Evolutionary conservation across 2,797 vertebrate genomes (phyloP).

Genomic region (Neosalanx taihuensis): DNA sequence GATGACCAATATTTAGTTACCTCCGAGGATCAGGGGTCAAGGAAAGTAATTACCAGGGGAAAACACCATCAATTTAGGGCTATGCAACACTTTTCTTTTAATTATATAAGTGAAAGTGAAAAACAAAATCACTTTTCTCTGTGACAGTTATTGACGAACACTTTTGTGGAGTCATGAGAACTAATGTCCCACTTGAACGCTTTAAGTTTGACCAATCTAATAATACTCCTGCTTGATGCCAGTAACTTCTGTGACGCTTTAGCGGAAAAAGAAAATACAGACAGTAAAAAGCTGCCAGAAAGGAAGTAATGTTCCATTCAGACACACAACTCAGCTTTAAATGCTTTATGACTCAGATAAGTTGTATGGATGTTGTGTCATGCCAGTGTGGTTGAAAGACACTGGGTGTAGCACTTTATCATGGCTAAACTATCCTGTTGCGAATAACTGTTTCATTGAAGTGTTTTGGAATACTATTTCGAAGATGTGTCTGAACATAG

Average conservation of each 20-base stretch:
- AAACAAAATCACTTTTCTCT: constrained; percentile 21
- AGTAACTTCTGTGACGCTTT: constrained; percentile 13
- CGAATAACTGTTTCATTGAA: constrained; percentile 24
- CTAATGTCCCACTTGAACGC: constrained; percentile 34
- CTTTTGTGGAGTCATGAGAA: constrained; percentile 27
- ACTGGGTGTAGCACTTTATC: not conserved
- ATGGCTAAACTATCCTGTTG: not conserved
- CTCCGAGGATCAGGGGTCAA: constrained; percentile 24
- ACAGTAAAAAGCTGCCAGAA: constrained; percentile 14
- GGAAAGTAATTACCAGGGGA: constrained; percentile 32
- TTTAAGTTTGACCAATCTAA: constrained; percentile 32
- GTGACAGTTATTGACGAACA: constrained; percentile 29
- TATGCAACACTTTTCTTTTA: constrained; percentile 26
- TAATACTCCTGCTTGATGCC: constrained; percentile 30
- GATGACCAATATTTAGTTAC: constrained; percentile 17
- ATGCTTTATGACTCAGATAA: constrained; percentile 10
- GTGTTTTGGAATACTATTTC: constrained; percentile 13
- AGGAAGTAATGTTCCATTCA: constrained; percentile 15
- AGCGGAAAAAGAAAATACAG: constrained; percentile 8
- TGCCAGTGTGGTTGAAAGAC: not conserved
- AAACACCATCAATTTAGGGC: constrained; percentile 32
- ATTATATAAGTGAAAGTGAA: constrained; percentile 18
- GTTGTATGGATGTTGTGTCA: constrained; percentile 5
- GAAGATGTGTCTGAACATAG: constrained; percentile 33
- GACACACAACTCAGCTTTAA: constrained; percentile 11